Conservation (phyloP, 35 echinoderm and acorn worm genomes). For the Ophiothrix spiculata region DNA sequence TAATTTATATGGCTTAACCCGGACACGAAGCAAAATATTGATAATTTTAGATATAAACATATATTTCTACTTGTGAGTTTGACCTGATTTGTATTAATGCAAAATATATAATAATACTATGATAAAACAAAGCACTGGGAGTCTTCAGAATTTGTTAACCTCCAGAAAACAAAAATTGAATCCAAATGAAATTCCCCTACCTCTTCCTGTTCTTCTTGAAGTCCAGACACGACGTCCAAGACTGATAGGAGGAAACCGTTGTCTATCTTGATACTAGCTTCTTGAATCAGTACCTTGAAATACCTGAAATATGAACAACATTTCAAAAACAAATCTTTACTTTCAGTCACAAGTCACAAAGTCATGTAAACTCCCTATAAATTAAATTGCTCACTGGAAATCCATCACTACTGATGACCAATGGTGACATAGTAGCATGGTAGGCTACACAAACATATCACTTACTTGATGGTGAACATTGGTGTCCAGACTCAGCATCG, state of each 20-base stretch:
- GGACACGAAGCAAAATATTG: too few species aligned
- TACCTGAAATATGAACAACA: conserved; percentile 48
- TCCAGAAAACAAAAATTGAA: not conserved
- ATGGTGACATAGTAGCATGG: too few species aligned
- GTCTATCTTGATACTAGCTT: conserved; percentile 81
- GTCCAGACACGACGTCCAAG: conserved; percentile 70
- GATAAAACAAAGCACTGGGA: not conserved
- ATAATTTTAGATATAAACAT: too few species aligned
- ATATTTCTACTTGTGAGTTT: too few species aligned
- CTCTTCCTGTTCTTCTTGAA: conserved; percentile 77
- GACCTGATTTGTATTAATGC: not conserved
- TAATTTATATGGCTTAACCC: not conserved
- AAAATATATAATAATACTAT: not conserved
- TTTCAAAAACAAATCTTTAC: too few species aligned
- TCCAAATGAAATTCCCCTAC: conserved; percentile 15
- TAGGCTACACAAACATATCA: too few species aligned
- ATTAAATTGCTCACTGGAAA: too few species aligned
- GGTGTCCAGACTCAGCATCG: conserved; percentile 74
- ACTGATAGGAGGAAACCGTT: conserved; percentile 91
- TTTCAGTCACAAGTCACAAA: too few species aligned
- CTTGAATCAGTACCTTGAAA: conserved; percentile 93
- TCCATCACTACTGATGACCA: too few species aligned
- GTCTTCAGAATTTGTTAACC: not conserved
- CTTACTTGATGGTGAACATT: conserved; percentile 86
- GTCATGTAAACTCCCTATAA: too few species aligned